Percentiles rank a stretch among this genome's conserved stretches.
Conservation (phyloP, 92 coral and sea anemone species). For the Actinostola sp. region DNA sequence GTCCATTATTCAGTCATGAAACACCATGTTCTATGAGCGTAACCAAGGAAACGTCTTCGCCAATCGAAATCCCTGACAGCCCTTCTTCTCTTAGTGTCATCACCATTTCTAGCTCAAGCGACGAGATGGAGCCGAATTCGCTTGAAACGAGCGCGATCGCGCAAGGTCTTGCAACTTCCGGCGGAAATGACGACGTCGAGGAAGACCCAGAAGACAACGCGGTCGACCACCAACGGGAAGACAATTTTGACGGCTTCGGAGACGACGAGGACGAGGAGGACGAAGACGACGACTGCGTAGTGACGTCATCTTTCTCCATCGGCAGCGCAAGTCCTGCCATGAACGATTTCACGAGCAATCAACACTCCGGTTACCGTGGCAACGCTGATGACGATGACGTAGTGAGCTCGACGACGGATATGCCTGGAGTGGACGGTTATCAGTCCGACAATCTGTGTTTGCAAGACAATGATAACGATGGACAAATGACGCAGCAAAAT, state of each 20-base stretch:
- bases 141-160: conserved; percentile 65
- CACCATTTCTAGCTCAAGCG: conserved; percentile 96
- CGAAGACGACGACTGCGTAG: conserved; percentile 84
- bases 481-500: conserved; percentile 7
- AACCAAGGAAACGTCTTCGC: conserved; percentile 83
- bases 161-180: conserved; percentile 28
- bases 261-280: conserved; percentile 81
- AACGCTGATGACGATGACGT: conserved; percentile 60
- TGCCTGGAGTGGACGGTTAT: conserved; percentile 35
- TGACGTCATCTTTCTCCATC: conserved; percentile 86
- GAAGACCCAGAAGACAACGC: conserved; percentile 43
- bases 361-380: conserved; percentile 32
- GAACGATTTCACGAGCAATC: conserved; percentile 52
- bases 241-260: conserved; percentile 65
- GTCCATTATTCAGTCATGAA: conserved; percentile 63
- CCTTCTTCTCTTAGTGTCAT: conserved; percentile 95
- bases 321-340: conserved; percentile 79
- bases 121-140: conserved; percentile 88
- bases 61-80: conserved; percentile 94
- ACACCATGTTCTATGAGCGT: conserved; percentile 36
- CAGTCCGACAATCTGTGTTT: conserved; percentile 33
- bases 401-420: conserved; percentile 76
- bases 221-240: conserved; percentile 40
- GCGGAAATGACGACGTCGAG: conserved; percentile 48
- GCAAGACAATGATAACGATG: conserved; percentile 37